Evolutionary conservation across 2,113 vertebrate genomes (phyloP), one percentile per base, ranked within the genome.

Genomic region (Bolborhynchus lineola): DNA sequence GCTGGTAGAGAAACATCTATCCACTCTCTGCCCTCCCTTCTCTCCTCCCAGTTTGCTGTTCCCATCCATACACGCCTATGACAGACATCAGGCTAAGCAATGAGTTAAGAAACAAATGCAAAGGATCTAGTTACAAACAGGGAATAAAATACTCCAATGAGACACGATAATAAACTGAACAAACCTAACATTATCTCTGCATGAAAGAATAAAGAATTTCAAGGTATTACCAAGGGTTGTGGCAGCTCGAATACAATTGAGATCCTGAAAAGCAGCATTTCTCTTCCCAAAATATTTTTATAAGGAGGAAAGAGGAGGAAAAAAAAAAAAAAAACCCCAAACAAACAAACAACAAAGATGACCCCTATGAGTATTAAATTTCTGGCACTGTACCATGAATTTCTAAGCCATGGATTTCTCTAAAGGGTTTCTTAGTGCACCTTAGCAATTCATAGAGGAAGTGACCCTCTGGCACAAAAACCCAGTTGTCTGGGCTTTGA

Each of bases 401-500:
- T 89, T 90, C 85, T 80, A 52, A 68, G 64, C 37, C 41, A 37
- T 29, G 41, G 65, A 93, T 76, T 95, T 91, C 88, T 89, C 94
- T 46, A 79, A 96, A 93, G 52, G 20, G 64, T 93, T 90, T 77
- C 91, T 82, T 55, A 77, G 65, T 53, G 96, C 94, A 90, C 87
- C 55, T 42, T 69, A 86, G 96, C 77, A 87, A 95, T 90, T 97
- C 80, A 77, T 75, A 82, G 91, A 97, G 97, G 97, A 98, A 97
- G 93, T 96, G 96, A 96, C 95, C 96, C 91, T 84, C 86, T 87
- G 95, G 87, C 89, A 93, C 4, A 12, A 78, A 82, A 80, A 93
- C 72, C 88, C 94, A 92, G 93, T 46, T 93, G 89, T 88, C 95
- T 93, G 89, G 35, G 46, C 96, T 97, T 97, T 98, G 97, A 98